A percentile compares a stretch with the other conserved stretches of the same genome.
These are phyloP conservation scores for Antheraea assamensis DNA, from an alignment of 2,888 invertebrate species.

Conservation along the genomic window DNA sequence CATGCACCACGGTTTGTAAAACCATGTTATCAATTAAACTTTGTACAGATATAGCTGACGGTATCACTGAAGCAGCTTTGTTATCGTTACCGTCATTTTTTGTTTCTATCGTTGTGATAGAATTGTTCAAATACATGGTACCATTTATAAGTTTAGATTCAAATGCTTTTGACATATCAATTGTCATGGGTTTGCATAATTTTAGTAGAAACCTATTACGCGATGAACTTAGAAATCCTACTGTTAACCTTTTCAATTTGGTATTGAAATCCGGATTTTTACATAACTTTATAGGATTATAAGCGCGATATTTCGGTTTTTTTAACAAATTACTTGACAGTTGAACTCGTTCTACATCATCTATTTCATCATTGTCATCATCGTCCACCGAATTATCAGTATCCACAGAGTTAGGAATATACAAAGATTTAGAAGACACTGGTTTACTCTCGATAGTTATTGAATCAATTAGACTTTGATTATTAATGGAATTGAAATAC, in stretches of 20 bases:
- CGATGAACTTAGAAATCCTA: slow-evolving; percentile 58
- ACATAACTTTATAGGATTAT: slow-evolving; percentile 64
- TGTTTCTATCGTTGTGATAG: slow-evolving; percentile 23
- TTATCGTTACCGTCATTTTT: slow-evolving; percentile 23
- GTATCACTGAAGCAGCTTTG: slow-evolving; percentile 40
- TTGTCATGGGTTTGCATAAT: slow-evolving; percentile 63
- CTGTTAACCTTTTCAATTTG: slow-evolving; percentile 59
- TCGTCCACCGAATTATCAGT: slow-evolving; percentile 22
- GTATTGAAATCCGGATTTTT: slow-evolving; percentile 77
- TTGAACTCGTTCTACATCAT: slow-evolving; percentile 47
- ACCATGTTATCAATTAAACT: slow-evolving; percentile 49
- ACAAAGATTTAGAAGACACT: slow-evolving; percentile 33
- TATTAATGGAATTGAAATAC: slow-evolving; percentile 39
- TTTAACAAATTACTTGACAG: slow-evolving; percentile 55
- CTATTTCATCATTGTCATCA: slow-evolving; percentile 21
- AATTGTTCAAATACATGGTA: slow-evolving; percentile 52
- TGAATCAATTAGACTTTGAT: slow-evolving; percentile 46
- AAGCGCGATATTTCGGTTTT: slow-evolving; percentile 61
- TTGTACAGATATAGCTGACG: slow-evolving; percentile 54
- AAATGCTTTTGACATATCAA: slow-evolving; percentile 67
- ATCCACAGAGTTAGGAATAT: slow-evolving; percentile 25
- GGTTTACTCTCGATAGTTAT: slow-evolving; percentile 61
- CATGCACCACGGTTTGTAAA: slow-evolving; percentile 10
- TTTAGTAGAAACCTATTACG: slow-evolving; percentile 60
- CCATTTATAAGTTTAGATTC: slow-evolving; percentile 60